Conservation (phyloP, 1,140 invertebrate genomes). For the Diprion similis region DNA sequence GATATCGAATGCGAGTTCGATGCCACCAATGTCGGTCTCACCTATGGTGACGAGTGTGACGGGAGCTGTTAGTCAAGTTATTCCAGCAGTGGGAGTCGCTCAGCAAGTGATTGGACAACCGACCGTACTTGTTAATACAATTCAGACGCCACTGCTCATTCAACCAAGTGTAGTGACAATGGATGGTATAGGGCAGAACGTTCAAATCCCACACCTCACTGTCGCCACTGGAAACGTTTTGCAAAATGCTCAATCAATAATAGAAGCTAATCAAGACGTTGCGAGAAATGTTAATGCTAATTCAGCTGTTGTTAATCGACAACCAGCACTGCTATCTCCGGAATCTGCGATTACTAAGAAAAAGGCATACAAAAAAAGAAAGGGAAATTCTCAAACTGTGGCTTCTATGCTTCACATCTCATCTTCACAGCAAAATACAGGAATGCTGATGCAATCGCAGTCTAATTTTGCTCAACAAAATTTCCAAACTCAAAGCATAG, state of each 20-base stretch:
- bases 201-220: slow-evolving; percentile 68
- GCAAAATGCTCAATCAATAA: slow-evolving; percentile 64
- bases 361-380: slow-evolving; percentile 78
- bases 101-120: slow-evolving; percentile 76
- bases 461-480: slow-evolving; percentile 60
- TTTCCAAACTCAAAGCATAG: slow-evolving; percentile 54
- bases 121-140: slow-evolving; percentile 81
- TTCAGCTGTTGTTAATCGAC: slow-evolving; percentile 62
- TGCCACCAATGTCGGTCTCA: slow-evolving; percentile 73
- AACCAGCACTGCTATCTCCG: slow-evolving; percentile 70
- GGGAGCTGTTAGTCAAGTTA: slow-evolving; percentile 72
- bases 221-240: slow-evolving; percentile 72
- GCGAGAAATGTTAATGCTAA: slow-evolving; percentile 58
- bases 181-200: slow-evolving; percentile 71
- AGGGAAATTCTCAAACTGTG: slow-evolving; percentile 72
- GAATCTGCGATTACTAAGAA: slow-evolving; percentile 68
- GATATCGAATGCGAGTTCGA: slow-evolving; percentile 61
- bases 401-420: slow-evolving; percentile 79
- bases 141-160: slow-evolving; percentile 80
- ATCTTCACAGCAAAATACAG: slow-evolving; percentile 67
- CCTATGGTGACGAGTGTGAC: slow-evolving; percentile 76
- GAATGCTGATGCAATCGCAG: slow-evolving; percentile 57
- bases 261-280: slow-evolving; percentile 61
- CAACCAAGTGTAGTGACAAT: slow-evolving; percentile 77
- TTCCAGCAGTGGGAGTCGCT: slow-evolving; percentile 65